Evolutionary conservation across 2,113 vertebrate genomes (phyloP), one percentile per base, ranked within the genome.

Genomic region (Pao palembangensis): DNA sequence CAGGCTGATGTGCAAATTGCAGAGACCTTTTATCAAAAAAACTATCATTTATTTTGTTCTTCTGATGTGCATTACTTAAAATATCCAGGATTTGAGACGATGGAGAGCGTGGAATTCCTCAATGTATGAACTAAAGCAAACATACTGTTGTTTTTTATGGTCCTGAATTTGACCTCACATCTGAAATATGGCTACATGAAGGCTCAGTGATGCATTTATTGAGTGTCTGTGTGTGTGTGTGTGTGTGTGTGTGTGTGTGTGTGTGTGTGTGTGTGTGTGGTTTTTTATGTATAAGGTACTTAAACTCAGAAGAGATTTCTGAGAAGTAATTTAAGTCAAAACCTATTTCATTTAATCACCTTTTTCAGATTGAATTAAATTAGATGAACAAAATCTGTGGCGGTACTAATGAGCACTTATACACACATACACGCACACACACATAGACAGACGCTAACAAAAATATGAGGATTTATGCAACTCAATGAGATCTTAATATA

Each of bases 401-500:
- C 6, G 8, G n/a, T 19, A 18, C n/a, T 19, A 17, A 19, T 49
- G n/a, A 49, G 47, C 47, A n/a, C 10, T 31, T 25, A 10, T 49
- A 18, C 14, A 7, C 44, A n/a, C 44, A 47, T 16, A 47, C 44
- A 17, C 16, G n/a, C 44, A 17, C 44, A 17, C 15, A 17, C 44
- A 46, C 19, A 16, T 2, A n/a, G 23, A 48, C 54, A 55, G 13
- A 57, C 19, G 42, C 18, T 34, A 7, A 55, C 59, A 68, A 15
- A 49, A 38, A 56, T 31, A 59, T 17, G 16, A 42, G n/a, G 48
- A 62, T 70, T 64, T 75, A 54, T 72, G 55, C 55, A 68, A 67
- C 64, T 67, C 65, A 65, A 72, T 66, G 62, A 73, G 61, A 70
- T 72, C 77, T 69, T 84, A 80, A 72, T 76, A 66, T 72, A 74